Conservation (phyloP, 2,888 invertebrate species). For the Cheilosia impressa region DNA sequence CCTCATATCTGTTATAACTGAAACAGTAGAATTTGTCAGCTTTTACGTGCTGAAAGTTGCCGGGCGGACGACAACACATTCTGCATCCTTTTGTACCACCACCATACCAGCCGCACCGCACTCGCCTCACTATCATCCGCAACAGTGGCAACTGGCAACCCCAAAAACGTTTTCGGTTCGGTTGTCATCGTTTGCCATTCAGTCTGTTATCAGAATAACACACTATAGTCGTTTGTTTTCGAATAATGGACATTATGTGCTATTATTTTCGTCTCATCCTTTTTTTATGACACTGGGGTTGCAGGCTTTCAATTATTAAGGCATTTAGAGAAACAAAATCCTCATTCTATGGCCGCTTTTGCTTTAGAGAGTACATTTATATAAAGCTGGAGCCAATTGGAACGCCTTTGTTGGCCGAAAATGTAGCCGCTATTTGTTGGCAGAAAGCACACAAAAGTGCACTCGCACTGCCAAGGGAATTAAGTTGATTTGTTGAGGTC, state of each 20-base stretch:
- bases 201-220: slow-evolving; percentile 79
- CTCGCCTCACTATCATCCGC: background rate
- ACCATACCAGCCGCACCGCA: background rate
- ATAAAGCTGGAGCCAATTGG: slow-evolving; percentile 55
- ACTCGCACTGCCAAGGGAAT: slow-evolving; percentile 65
- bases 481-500: slow-evolving; percentile 75
- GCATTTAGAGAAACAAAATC: slow-evolving; percentile 76
- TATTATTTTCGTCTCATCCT: slow-evolving; percentile 79
- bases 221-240: slow-evolving; percentile 82
- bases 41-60: slow-evolving; percentile 28
- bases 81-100: slow-evolving; percentile 34
- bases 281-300: slow-evolving; percentile 74
- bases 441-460: slow-evolving; percentile 66
- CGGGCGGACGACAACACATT: slow-evolving; percentile 19
- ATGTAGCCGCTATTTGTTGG: slow-evolving; percentile 35
- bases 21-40: slow-evolving; percentile 65
- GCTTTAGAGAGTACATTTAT: slow-evolving; percentile 19
- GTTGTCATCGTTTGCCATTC: slow-evolving; percentile 56
- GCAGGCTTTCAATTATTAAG: slow-evolving; percentile 73
- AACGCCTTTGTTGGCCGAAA: slow-evolving; percentile 66
- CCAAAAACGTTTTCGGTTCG: slow-evolving; percentile 50
- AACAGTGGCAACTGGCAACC: slow-evolving; percentile 20
- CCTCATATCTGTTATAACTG: slow-evolving; percentile 61
- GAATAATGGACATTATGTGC: slow-evolving; percentile 83
- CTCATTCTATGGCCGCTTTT: slow-evolving; percentile 52